A percentile compares a stretch with the other conserved stretches of the same genome.
These are phyloP conservation scores for Sylvicola cinctus DNA, from an alignment of 2,888 invertebrate genomes.

Conservation along the genomic window DNA sequence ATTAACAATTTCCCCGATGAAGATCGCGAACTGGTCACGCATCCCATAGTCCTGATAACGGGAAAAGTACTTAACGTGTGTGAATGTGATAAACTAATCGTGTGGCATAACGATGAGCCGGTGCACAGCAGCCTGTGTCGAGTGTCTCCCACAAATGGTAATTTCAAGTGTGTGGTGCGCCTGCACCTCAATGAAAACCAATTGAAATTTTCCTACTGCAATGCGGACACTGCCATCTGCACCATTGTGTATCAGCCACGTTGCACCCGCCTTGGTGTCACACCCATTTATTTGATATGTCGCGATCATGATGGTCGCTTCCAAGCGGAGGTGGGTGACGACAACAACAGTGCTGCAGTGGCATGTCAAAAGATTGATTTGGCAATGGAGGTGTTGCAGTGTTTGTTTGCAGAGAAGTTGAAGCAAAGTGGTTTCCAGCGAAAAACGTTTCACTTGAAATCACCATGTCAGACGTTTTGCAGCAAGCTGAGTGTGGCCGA, in stretches of 20 bases:
- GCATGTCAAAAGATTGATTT: slow-evolving; percentile 57
- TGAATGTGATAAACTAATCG: not conserved
- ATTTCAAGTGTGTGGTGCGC: not conserved
- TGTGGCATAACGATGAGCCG: not conserved
- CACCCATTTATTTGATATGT: slow-evolving; percentile 52
- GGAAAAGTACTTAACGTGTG: not conserved
- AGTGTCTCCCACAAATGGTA: not conserved
- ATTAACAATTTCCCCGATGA: too few relatives aligned
- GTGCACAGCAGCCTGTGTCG: not conserved
- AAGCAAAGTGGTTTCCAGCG: slow-evolving; percentile 54
- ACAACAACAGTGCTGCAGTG: slow-evolving; percentile 32
- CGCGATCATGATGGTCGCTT: slow-evolving; percentile 59
- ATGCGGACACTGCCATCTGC: not conserved
- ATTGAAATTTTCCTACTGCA: not conserved
- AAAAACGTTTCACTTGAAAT: slow-evolving; percentile 64
- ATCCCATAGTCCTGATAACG: not conserved
- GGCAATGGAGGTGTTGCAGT: slow-evolving; percentile 63
- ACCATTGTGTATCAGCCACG: not conserved
- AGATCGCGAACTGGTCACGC: not conserved
- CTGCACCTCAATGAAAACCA: not conserved
- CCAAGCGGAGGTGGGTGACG: slow-evolving; percentile 38
- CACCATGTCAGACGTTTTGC: slow-evolving; percentile 51
- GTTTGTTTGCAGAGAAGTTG: slow-evolving; percentile 71
- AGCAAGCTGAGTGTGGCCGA: slow-evolving; percentile 47
- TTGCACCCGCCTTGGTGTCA: not conserved